Evolutionary conservation across 2,888 invertebrate species (phyloP).

Genomic region (Melanargia galathea): DNA sequence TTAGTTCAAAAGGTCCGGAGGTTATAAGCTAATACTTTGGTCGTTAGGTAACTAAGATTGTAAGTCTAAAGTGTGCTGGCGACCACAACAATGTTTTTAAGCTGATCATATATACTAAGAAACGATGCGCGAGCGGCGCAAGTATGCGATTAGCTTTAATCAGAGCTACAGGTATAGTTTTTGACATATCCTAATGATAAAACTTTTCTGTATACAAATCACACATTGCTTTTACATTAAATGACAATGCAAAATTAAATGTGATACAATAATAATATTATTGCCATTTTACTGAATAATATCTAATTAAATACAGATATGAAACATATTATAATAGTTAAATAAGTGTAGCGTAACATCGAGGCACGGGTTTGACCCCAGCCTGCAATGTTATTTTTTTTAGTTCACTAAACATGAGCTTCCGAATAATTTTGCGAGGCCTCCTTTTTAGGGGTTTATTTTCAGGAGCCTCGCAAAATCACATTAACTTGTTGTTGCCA

Average conservation of each 20-base stretch:
- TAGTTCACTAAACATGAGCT: neutral
- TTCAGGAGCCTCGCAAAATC: neutral
- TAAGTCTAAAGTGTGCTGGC: constrained; percentile 46
- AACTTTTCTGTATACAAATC: constrained; percentile 7
- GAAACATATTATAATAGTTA: neutral
- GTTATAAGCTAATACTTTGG: constrained; percentile 65
- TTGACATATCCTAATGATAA: constrained; percentile 7
- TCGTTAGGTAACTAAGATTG: constrained; percentile 73
- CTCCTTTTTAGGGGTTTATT: neutral
- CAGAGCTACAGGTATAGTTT: too few species aligned
- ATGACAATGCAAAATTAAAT: neutral
- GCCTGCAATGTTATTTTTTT: too few species aligned
- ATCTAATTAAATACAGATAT: constrained; percentile 3
- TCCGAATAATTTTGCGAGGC: neutral
- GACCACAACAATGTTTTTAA: constrained; percentile 49
- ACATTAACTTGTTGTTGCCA: neutral
- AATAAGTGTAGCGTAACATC: too few species aligned
- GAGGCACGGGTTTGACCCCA: too few species aligned
- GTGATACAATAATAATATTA: neutral
- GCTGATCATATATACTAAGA: neutral
- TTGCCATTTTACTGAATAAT: constrained; percentile 8
- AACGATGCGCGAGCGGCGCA: too few species aligned
- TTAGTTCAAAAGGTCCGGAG: constrained; percentile 40
- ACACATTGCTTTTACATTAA: neutral
- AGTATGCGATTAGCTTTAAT: too few species aligned